Percentiles rank a stretch among this genome's conserved stretches.
These are phyloP conservation scores for Drosophila differens DNA, from an alignment of 2,888 invertebrate species.

Conservation along the genomic window DNA sequence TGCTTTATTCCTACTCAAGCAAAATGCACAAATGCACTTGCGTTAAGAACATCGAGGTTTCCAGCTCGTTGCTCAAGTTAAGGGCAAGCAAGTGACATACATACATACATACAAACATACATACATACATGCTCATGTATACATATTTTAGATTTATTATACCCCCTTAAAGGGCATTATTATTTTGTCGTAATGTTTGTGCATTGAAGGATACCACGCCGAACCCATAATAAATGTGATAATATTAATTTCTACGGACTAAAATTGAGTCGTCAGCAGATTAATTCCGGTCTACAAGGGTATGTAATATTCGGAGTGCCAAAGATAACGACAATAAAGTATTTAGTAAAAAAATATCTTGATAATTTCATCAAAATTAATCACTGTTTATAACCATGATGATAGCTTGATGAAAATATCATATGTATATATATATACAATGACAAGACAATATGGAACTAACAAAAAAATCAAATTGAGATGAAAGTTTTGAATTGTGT, in stretches of 20 bases:
- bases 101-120: not conserved
- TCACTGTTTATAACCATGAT: not conserved
- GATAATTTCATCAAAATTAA: constrained; percentile 6
- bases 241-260: not conserved
- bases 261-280: not conserved
- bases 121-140: not conserved
- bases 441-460: constrained; percentile 6
- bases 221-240: not conserved
- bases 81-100: not conserved
- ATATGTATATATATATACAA: not conserved
- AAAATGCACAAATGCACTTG: constrained; percentile 23
- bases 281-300: not conserved
- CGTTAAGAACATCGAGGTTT: constrained; percentile 25
- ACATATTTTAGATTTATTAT: not conserved
- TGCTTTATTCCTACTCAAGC: constrained; percentile 13
- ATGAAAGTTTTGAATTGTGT: constrained; percentile 33
- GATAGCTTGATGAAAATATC: not conserved
- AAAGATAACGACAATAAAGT: not conserved
- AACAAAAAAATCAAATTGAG: constrained; percentile 12
- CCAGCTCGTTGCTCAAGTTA: constrained; percentile 31
- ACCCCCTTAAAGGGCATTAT: not conserved
- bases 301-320: not conserved
- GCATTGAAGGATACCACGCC: not conserved
- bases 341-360: not conserved
- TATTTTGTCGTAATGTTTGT: not conserved